These are phyloP conservation scores for Prinia subflava DNA, from an alignment of 2,113 vertebrate genomes.

Conservation along the genomic window DNA sequence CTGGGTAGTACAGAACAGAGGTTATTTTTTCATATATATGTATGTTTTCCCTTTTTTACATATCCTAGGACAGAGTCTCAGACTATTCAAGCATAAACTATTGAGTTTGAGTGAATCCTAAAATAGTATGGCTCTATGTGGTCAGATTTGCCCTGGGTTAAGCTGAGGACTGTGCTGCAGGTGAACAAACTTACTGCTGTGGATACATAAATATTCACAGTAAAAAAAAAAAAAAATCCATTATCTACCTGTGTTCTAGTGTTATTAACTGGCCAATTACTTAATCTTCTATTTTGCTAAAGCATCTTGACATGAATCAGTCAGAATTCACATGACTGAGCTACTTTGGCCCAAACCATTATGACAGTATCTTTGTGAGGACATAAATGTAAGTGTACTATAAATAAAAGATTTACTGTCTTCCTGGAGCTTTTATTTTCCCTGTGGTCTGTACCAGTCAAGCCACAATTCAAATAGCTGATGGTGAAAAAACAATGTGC, in stretches of 20 bases:
- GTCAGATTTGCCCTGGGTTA: not conserved
- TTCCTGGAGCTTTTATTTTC: not conserved
- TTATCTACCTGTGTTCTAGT: not conserved
- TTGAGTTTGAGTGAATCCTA: not conserved
- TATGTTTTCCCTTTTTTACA: not conserved
- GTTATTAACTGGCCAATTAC: not conserved
- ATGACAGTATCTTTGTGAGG: not conserved
- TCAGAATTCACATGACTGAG: not conserved
- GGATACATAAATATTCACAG: not conserved
- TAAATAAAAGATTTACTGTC: not conserved
- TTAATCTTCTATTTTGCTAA: not conserved
- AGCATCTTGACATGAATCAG: not conserved
- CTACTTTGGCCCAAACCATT: not conserved
- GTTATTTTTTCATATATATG: not conserved
- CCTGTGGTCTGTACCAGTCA: not conserved
- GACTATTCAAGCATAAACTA: not conserved
- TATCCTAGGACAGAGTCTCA: not conserved
- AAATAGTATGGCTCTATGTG: not conserved
- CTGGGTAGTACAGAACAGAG: not conserved
- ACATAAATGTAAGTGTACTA: not conserved
- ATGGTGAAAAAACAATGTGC: not conserved
- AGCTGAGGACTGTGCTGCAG: not conserved
- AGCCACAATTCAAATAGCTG: not conserved
- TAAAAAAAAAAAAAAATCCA: not conserved
- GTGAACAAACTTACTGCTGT: not conserved